These are phyloP conservation scores for Oophaga sylvatica DNA, from an alignment of 2,797 vertebrate genomes.

Conservation along the genomic window DNA sequence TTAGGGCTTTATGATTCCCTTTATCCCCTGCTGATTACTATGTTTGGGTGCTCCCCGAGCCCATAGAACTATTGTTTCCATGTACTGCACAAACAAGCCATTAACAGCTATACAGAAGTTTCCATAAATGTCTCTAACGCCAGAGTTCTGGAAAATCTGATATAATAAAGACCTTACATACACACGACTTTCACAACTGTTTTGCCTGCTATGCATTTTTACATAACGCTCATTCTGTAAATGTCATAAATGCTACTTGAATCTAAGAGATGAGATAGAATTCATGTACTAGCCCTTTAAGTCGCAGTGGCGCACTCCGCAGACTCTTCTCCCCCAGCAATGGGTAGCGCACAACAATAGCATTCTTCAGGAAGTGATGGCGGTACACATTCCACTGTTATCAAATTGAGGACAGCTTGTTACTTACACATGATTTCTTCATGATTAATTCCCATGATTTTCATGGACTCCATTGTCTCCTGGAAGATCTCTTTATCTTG, in stretches of 20 bases:
- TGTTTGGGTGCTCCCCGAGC: neutral
- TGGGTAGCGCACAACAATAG: neutral
- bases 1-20: neutral
- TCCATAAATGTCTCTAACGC: no score
- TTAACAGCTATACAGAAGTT: neutral
- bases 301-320: neutral
- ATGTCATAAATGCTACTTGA: neutral
- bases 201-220: neutral
- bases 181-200: neutral
- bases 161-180: neutral
- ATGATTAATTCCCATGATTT: slow-evolving; percentile 86
- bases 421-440: slow-evolving; percentile 86
- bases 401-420: neutral
- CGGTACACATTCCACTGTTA: neutral
- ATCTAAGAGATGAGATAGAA: neutral
- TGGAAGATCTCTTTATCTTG: slow-evolving; percentile 89
- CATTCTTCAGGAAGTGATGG: neutral
- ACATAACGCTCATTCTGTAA: neutral
- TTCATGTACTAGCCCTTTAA: neutral
- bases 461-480: slow-evolving; percentile 91
- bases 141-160: neutral
- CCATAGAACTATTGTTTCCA: neutral
- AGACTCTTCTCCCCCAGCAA: neutral
- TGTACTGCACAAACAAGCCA: neutral
- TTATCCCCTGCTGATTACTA: neutral